phyloP scores from a whole-genome alignment of 2,113 vertebrate species.

The Pantherophis guttatus region DNA sequence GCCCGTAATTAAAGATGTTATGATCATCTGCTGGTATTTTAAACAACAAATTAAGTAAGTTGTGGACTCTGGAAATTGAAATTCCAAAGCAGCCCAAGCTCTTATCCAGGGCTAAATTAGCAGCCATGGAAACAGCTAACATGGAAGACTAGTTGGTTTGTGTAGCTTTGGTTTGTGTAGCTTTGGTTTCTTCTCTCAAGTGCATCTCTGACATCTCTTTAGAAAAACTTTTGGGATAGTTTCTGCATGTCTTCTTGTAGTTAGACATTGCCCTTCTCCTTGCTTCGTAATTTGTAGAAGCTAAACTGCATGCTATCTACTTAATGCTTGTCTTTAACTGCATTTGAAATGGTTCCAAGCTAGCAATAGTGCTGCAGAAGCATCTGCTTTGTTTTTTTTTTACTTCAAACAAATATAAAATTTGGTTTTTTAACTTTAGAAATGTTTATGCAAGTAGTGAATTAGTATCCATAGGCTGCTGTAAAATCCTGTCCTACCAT shows the following conservation, averaged over 20 bases:
- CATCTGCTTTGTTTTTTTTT: not conserved
- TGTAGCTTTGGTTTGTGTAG: not conserved
- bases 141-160: not conserved
- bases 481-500: not conserved
- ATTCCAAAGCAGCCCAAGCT: too few relatives aligned
- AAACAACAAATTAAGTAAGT: not conserved
- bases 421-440: not conserved
- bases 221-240: not conserved
- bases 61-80: not conserved
- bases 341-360: constrained; percentile 8
- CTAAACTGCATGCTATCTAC: not conserved
- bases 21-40: not conserved
- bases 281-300: not conserved
- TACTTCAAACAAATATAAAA: not conserved
- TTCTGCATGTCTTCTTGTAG: not conserved
- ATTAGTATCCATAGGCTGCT: not conserved
- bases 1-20: not conserved
- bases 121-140: not conserved
- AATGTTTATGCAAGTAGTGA: not conserved
- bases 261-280: too few relatives aligned
- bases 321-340: not conserved
- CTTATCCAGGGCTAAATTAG: not conserved
- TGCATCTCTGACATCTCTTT: not conserved
- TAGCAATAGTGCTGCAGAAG: constrained; percentile 8
- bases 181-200: not conserved